Evolutionary conservation across 2,797 vertebrate genomes (phyloP).

Genomic region (Scarus forsteni): DNA sequence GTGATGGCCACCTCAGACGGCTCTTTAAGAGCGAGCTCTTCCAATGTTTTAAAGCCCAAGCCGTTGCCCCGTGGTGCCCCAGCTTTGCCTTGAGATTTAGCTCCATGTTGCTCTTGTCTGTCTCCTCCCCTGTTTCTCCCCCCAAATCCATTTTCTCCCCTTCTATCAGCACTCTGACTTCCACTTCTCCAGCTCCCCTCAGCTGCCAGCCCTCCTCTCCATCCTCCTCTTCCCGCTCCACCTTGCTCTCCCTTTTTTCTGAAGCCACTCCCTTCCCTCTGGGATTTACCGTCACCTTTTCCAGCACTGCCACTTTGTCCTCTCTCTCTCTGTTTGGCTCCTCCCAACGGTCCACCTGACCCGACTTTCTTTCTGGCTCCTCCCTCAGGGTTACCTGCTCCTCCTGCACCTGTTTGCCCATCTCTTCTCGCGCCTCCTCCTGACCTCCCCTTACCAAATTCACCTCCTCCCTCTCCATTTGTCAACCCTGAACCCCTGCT

Average conservation of each 20-base stretch:
- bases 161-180: conserved; percentile 22
- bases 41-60: conserved; percentile 85
- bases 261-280: background rate
- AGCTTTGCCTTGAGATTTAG: conserved; percentile 23
- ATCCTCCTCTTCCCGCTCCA: conserved; percentile 5
- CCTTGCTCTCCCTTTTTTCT: conserved; percentile 7
- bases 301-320: background rate
- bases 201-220: background rate
- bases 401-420: background rate
- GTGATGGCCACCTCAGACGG: conserved; percentile 89
- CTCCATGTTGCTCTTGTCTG: conserved; percentile 17
- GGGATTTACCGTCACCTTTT: background rate
- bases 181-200: conserved; percentile 21
- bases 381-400: background rate
- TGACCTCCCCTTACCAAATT: rapidly evolving
- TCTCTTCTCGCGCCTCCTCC: conserved; percentile 27
- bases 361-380: background rate
- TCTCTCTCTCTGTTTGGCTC: background rate
- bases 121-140: conserved; percentile 28
- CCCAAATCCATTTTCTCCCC: conserved; percentile 7
- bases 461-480: background rate
- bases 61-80: conserved; percentile 57
- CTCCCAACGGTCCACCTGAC: background rate
- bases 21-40: conserved; percentile 87
- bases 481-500: background rate